Percentiles rank a stretch among this genome's conserved stretches.
These are phyloP conservation scores for Oligia latruncula DNA, from an alignment of 2,888 invertebrate species.

Conservation along the genomic window DNA sequence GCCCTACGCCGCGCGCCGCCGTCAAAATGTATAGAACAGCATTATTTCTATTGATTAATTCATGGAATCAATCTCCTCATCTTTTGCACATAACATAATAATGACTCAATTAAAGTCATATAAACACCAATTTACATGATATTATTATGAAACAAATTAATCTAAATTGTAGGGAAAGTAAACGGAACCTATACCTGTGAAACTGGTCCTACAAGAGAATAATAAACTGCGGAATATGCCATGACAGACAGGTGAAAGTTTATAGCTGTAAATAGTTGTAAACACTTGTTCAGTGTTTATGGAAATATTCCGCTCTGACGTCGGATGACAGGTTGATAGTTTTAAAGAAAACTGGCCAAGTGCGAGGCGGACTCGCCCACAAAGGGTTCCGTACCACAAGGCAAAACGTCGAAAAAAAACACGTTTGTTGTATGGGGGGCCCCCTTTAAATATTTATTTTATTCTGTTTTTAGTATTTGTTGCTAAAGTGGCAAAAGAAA, in stretches of 20 bases:
- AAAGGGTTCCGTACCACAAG: no score
- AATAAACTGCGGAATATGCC: constrained; percentile 39
- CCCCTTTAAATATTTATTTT: no score
- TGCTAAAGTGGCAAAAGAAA: no score
- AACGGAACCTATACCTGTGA: constrained; percentile 32
- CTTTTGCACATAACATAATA: background rate
- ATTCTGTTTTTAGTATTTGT: no score
- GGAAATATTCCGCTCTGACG: constrained; percentile 14
- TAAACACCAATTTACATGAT: constrained; percentile 8
- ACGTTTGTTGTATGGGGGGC: no score
- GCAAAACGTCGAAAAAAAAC: no score
- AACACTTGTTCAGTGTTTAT: constrained; percentile 28
- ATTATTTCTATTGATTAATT: background rate
- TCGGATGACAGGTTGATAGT: background rate
- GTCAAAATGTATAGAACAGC: background rate
- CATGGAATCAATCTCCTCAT: background rate
- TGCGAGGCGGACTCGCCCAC: no score
- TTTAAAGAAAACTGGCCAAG: background rate
- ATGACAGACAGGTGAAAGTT: constrained; percentile 58
- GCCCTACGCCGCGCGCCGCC: background rate
- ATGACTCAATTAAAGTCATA: constrained; percentile 8
- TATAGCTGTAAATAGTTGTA: constrained; percentile 5
- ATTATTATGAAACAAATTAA: constrained; percentile 16
- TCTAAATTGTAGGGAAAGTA: constrained; percentile 50
- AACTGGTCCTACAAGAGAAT: constrained; percentile 63